Evolutionary conservation across 2,113 vertebrate species (phyloP).

Genomic region (Xerus inauris): DNA sequence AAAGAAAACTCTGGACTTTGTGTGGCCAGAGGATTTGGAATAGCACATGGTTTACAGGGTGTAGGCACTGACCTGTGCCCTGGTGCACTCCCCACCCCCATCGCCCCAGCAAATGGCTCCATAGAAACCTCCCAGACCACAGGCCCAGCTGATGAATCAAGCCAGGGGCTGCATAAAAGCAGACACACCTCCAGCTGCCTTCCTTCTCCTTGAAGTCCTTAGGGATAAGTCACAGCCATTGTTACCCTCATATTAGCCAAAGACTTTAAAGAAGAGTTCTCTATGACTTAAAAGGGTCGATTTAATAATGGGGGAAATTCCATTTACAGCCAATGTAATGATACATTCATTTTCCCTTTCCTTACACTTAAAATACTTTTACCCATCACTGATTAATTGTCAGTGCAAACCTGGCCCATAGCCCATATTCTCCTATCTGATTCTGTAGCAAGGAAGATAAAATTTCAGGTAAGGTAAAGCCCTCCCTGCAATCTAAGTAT

Average conservation of each 20-base stretch:
- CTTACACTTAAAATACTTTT: background rate
- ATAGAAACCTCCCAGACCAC: background rate
- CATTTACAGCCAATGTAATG: background rate
- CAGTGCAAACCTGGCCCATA: conserved; percentile 22
- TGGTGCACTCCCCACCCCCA: background rate
- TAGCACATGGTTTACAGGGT: rapidly evolving
- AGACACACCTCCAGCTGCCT: background rate
- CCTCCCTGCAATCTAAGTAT: background rate
- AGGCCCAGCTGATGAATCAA: background rate
- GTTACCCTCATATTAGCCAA: background rate
- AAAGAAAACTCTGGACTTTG: conserved; percentile 41
- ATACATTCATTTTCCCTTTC: conserved; percentile 37
- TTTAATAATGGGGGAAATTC: conserved; percentile 45
- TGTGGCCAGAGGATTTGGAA: background rate
- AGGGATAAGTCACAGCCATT: background rate
- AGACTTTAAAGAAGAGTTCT: conserved; percentile 61
- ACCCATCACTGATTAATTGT: conserved; percentile 3
- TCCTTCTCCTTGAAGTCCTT: background rate
- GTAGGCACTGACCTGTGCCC: background rate
- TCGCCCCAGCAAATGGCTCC: rapidly evolving
- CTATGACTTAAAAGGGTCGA: conserved; percentile 10
- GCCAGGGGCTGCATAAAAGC: background rate
- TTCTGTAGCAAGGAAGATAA: background rate
- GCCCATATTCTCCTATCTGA: background rate
- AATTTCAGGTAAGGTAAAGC: conserved; percentile 31